These are phyloP conservation scores for Chitala chitala DNA, from an alignment of 2,113 vertebrate species.

Conservation along the genomic window DNA sequence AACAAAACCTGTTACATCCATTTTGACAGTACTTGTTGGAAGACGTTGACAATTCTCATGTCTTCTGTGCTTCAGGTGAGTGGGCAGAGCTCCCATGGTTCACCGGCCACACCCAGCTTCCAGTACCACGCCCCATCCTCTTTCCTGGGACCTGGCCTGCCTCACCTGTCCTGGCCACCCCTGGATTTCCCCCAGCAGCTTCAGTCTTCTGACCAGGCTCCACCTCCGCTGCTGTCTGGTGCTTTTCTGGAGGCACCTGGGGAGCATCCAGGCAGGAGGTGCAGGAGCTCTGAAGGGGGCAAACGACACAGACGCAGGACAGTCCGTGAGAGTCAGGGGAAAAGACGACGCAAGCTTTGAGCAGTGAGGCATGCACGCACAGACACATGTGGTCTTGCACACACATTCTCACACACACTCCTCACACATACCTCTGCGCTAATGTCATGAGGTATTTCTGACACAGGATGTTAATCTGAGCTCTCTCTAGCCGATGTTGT, in stretches of 20 bases:
- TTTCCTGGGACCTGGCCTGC: neutral
- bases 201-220: neutral
- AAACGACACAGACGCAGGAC: conserved; percentile 1
- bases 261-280: neutral
- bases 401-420: neutral
- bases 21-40: neutral
- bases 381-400: neutral
- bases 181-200: conserved; percentile 3
- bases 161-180: conserved; percentile 6
- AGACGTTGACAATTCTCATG: neutral
- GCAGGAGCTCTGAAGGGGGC: neutral
- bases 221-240: conserved; percentile 6
- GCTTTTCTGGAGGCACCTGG: neutral
- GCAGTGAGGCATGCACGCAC: neutral
- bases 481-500: too few relatives aligned
- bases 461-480: neutral
- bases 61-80: conserved; percentile 9
- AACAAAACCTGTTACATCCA: too few relatives aligned
- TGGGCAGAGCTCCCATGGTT: neutral
- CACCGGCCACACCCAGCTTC: neutral
- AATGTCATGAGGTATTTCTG: too few relatives aligned
- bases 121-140: neutral
- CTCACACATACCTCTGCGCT: too few relatives aligned
- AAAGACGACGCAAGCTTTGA: neutral
- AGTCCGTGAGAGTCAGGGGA: neutral